A percentile compares a stretch with the other conserved stretches of the same genome.
These are phyloP conservation scores for Cricetomys ansorgei DNA, from an alignment of 2,113 vertebrate genomes.

Conservation along the genomic window DNA sequence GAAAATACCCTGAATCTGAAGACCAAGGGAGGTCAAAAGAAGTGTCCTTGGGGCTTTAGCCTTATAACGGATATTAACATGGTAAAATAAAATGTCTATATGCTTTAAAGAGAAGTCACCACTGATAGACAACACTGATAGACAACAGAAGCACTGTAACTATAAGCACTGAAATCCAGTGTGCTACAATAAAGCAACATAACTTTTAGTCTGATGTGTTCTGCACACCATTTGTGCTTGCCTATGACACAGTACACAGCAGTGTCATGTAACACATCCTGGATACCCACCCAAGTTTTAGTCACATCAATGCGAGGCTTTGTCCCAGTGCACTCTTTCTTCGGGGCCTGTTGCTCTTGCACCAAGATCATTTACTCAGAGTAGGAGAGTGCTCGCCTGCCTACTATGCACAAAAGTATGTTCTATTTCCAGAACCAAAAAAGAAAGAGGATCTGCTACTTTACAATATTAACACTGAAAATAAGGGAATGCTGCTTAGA, in stretches of 20 bases:
- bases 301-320: not conserved
- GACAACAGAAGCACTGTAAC: not conserved
- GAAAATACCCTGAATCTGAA: not conserved
- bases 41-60: not conserved
- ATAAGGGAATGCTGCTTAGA: not conserved
- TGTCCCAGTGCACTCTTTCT: not conserved
- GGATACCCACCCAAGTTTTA: not conserved
- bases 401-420: not conserved
- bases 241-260: not conserved
- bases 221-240: not conserved
- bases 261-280: not conserved
- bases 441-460: not conserved
- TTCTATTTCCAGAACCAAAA: not conserved
- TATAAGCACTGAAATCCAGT: not conserved
- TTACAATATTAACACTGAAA: conserved; percentile 15
- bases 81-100: not conserved
- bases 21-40: not conserved
- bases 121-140: not conserved
- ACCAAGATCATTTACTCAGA: not conserved
- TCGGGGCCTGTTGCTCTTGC: not conserved
- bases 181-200: not conserved
- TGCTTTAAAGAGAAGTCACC: not conserved
- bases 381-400: not conserved
- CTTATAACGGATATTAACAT: not conserved
- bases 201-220: not conserved